These are phyloP conservation scores for Archocentrus centrarchus DNA, from an alignment of 2,113 vertebrate genomes.

Conservation along the genomic window DNA sequence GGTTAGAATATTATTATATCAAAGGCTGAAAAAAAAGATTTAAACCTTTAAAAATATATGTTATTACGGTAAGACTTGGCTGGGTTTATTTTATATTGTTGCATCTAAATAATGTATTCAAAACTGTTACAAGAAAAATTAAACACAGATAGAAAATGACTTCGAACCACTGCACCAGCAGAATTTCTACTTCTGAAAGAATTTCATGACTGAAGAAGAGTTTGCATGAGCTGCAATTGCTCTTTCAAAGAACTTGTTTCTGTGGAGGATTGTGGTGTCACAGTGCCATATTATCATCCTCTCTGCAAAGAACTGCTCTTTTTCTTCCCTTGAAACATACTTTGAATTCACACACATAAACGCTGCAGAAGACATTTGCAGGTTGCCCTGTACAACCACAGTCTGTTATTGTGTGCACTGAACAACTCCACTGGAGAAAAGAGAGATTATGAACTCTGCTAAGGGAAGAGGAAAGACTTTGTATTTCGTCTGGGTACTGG, in stretches of 20 bases:
- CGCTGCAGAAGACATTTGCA: not conserved
- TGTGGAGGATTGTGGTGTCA: constrained; percentile 15
- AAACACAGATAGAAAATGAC: not conserved
- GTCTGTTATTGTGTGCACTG: not conserved
- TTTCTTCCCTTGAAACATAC: constrained; percentile 7
- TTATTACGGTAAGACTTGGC: not conserved
- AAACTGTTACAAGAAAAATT: not conserved
- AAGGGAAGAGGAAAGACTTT: not conserved
- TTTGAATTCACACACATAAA: constrained; percentile 20
- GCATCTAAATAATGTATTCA: not conserved
- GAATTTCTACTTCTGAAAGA: constrained; percentile 27
- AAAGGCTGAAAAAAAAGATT: not conserved
- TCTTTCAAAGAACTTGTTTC: constrained; percentile 23
- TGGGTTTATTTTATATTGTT: not conserved
- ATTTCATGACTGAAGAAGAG: constrained; percentile 13
- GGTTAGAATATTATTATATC: not conserved
- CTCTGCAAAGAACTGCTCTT: constrained; percentile 3
- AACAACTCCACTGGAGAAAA: not conserved
- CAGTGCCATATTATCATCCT: constrained; percentile 10
- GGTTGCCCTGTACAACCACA: not conserved
- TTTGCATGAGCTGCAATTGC: constrained; percentile 16
- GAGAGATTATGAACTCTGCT: not conserved
- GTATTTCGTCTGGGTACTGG: not conserved
- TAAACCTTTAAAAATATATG: not conserved
- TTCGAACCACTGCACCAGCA: not conserved